Evolutionary conservation across 1,140 invertebrate species (phyloP).

Genomic region (Drosophila melanogaster): DNA sequence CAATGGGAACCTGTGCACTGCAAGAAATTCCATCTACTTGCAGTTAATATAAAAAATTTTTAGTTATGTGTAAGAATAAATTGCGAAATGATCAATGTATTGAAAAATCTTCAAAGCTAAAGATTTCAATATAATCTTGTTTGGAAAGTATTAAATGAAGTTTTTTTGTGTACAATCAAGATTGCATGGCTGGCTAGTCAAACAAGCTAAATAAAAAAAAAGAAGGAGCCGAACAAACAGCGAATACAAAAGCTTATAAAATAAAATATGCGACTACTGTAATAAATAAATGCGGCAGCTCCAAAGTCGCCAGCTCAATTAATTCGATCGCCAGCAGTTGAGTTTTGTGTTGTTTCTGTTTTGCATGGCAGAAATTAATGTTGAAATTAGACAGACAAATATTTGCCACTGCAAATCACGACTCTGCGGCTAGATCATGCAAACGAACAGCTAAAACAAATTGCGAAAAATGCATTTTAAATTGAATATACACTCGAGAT

Average conservation of each 20-base stretch:
- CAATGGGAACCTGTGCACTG: slow-evolving; percentile 4
- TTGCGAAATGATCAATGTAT: too few relatives aligned
- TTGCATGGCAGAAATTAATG: slow-evolving; percentile 70
- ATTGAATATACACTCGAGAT: slow-evolving; percentile 59
- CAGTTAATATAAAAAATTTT: neutral
- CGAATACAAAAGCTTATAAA: slow-evolving; percentile 69
- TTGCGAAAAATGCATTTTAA: slow-evolving; percentile 77
- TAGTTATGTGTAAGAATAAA: neutral
- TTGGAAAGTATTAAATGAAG: slow-evolving; percentile 11
- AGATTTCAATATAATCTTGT: neutral
- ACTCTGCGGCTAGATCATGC: slow-evolving; percentile 62
- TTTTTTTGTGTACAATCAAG: slow-evolving; percentile 8
- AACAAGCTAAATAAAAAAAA: slow-evolving; percentile 28
- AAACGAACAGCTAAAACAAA: slow-evolving; percentile 71
- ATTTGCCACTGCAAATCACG: slow-evolving; percentile 80
- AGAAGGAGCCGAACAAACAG: neutral
- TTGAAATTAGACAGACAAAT: slow-evolving; percentile 72
- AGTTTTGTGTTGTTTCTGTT: slow-evolving; percentile 28
- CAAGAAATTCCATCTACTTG: neutral
- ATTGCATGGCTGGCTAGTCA: slow-evolving; percentile 54
- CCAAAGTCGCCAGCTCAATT: slow-evolving; percentile 60
- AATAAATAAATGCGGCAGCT: slow-evolving; percentile 71
- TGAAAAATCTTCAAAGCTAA: too few relatives aligned
- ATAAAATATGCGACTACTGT: slow-evolving; percentile 59
- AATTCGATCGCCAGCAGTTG: slow-evolving; percentile 43